These are phyloP conservation scores for Orgyia antiqua DNA, from an alignment of 2,888 invertebrate species.

Conservation along the genomic window DNA sequence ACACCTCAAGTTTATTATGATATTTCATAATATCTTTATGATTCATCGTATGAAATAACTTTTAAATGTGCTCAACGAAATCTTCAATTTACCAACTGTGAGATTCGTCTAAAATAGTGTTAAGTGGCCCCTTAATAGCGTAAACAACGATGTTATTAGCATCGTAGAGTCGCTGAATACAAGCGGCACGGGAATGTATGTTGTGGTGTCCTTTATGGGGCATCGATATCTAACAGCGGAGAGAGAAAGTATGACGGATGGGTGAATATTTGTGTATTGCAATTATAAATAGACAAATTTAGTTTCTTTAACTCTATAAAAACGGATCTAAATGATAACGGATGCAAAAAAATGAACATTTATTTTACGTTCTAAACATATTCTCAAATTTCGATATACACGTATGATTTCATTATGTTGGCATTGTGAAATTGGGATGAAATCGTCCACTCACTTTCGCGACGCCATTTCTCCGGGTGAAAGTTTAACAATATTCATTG, in stretches of 20 bases:
- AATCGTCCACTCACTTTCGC: constrained; percentile 59
- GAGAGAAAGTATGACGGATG: too few relatives aligned
- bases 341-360: neutral
- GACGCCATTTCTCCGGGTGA: constrained; percentile 60
- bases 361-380: constrained; percentile 8
- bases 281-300: too few relatives aligned
- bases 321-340: neutral
- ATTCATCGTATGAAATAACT: constrained; percentile 18
- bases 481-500: constrained; percentile 63
- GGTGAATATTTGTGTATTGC: too few relatives aligned
- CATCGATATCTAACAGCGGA: too few relatives aligned
- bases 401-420: constrained; percentile 14
- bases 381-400: constrained; percentile 15
- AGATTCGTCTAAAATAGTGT: too few relatives aligned
- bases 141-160: too few relatives aligned
- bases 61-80: constrained; percentile 9
- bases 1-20: constrained; percentile 16
- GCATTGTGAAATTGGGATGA: constrained; percentile 44
- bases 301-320: too few relatives aligned
- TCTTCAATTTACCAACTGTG: neutral
- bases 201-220: too few relatives aligned
- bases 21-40: constrained; percentile 22
- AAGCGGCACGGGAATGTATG: too few relatives aligned
- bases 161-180: too few relatives aligned
- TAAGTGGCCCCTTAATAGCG: too few relatives aligned